Evolutionary conservation across 2,113 vertebrate species (phyloP).

Genomic region (Boleophthalmus pectinirostris): DNA sequence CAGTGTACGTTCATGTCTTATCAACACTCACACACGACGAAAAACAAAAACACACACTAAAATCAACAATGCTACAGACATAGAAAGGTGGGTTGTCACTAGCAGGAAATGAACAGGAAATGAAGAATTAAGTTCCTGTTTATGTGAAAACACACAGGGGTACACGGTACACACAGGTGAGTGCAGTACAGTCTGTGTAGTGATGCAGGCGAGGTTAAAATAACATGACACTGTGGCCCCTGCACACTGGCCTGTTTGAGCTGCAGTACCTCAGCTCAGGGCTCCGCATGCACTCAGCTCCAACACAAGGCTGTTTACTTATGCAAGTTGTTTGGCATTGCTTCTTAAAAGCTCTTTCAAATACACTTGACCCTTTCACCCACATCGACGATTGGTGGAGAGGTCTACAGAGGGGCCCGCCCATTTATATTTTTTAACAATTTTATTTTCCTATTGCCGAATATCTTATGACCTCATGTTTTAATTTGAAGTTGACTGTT

Average conservation of each 20-base stretch:
- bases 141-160: constrained; percentile 53
- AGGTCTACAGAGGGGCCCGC: background rate
- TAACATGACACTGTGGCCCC: constrained; percentile 52
- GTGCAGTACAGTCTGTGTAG: constrained; percentile 45
- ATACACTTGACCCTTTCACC: constrained; percentile 53
- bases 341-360: constrained; percentile 62
- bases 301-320: constrained; percentile 47
- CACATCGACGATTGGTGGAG: constrained; percentile 15
- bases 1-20: constrained; percentile 19
- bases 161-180: constrained; percentile 20
- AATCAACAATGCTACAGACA: constrained; percentile 45
- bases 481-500: constrained; percentile 12
- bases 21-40: constrained; percentile 14
- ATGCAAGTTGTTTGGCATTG: constrained; percentile 44
- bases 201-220: constrained; percentile 57
- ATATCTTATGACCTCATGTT: constrained; percentile 7
- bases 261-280: constrained; percentile 31
- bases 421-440: constrained; percentile 18
- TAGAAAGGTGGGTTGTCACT: constrained; percentile 54
- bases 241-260: constrained; percentile 26
- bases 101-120: constrained; percentile 70
- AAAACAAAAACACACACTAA: constrained; percentile 41
- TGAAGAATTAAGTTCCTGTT: constrained; percentile 71
- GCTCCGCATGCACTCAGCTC: constrained; percentile 12
- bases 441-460: constrained; percentile 1